Conservation (phyloP, 2,888 invertebrate genomes). For the Microctonus aethiopoides region DNA sequence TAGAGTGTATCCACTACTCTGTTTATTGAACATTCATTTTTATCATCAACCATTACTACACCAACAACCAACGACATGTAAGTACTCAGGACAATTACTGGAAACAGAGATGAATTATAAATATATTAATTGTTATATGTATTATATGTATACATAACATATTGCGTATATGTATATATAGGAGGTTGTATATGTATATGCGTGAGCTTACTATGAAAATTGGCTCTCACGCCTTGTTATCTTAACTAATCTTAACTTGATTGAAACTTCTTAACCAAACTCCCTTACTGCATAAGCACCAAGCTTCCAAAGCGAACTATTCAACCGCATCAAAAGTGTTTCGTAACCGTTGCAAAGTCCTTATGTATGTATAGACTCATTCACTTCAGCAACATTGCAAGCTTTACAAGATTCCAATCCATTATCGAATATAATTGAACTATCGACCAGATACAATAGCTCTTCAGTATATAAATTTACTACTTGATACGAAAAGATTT, state of each 20-base stretch:
- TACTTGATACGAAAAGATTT: not conserved
- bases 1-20: not conserved
- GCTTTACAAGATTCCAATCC: conserved; percentile 1
- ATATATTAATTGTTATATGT: no score
- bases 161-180: not conserved
- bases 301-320: not conserved
- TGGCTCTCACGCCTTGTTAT: conserved; percentile 11
- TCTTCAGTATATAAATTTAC: not conserved
- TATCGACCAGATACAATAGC: not conserved
- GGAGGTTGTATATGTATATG: not conserved
- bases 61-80: not conserved
- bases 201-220: not conserved
- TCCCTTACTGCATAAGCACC: not conserved
- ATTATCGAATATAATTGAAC: not conserved
- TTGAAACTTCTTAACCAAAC: conserved; percentile 31
- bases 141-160: not conserved
- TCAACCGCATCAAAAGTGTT: conserved; percentile 9
- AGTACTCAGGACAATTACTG: not conserved
- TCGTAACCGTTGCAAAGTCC: conserved; percentile 8
- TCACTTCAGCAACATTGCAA: not conserved
- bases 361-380: not conserved
- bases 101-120: not conserved
- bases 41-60: not conserved
- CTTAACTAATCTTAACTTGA: conserved; percentile 36
- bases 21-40: not conserved